Evolutionary conservation across 2,888 invertebrate genomes (phyloP).

Genomic region (Sarcophaga carnaria): DNA sequence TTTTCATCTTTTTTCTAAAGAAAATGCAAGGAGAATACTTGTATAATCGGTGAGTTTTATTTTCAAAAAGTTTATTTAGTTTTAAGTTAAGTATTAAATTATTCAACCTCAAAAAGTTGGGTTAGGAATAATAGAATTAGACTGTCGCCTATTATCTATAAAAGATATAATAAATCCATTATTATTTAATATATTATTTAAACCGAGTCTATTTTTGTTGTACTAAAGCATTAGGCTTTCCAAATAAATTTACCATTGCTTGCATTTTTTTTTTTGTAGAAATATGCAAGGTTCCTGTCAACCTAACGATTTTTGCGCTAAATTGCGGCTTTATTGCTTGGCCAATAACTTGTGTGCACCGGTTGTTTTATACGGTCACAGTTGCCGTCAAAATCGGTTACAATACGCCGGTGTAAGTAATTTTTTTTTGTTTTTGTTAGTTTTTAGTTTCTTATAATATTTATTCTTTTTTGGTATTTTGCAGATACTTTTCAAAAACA

Average conservation of each 20-base stretch:
- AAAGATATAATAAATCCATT: no score
- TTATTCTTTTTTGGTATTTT: background rate
- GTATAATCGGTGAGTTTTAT: constrained; percentile 42
- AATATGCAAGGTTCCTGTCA: background rate
- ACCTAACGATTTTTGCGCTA: constrained; percentile 72
- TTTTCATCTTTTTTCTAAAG: constrained; percentile 25
- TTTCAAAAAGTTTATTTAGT: background rate
- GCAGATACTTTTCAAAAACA: constrained; percentile 68
- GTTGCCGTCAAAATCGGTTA: constrained; percentile 54
- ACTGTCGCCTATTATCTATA: no score
- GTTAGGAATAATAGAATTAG: no score
- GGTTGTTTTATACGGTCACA: constrained; percentile 73
- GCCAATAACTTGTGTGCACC: constrained; percentile 75
- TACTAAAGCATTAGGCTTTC: no score
- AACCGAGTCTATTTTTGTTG: no score
- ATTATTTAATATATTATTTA: no score
- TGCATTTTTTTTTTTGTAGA: background rate
- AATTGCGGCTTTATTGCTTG: constrained; percentile 74
- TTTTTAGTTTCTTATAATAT: background rate
- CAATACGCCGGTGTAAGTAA: constrained; percentile 74
- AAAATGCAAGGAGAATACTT: constrained; percentile 11
- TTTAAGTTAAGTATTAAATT: no score
- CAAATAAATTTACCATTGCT: no score
- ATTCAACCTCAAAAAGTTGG: no score
- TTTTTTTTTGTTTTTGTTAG: background rate